phyloP scores from a whole-genome alignment of 2,113 vertebrate genomes.

The Toxostoma redivivum region DNA sequence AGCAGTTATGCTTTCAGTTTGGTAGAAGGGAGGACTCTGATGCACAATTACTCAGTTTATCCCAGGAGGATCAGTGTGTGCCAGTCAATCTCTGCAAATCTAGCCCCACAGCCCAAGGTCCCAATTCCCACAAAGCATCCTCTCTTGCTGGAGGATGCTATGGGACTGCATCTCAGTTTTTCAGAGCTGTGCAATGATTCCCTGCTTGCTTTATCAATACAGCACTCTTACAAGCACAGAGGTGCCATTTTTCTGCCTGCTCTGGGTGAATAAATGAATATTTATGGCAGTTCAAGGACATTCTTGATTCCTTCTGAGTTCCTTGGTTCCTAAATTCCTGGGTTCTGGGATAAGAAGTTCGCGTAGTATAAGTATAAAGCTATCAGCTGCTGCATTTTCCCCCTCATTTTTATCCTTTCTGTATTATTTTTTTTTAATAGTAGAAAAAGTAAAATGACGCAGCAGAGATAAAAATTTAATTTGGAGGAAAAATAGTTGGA shows the following conservation, averaged over 20 bases:
- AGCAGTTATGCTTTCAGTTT: background rate
- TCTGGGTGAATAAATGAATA: background rate
- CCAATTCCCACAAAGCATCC: background rate
- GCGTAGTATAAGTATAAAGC: background rate
- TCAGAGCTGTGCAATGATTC: background rate
- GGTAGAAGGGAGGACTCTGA: background rate
- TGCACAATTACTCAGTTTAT: background rate
- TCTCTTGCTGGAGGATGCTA: background rate
- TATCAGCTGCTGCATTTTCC: background rate
- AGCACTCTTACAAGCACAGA: background rate
- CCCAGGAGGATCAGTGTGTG: background rate
- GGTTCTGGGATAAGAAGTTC: background rate
- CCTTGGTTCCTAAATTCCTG: background rate
- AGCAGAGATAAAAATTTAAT: conserved; percentile 20
- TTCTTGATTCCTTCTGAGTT: background rate
- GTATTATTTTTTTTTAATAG: background rate
- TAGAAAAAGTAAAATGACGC: background rate
- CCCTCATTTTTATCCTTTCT: background rate
- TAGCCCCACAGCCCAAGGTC: background rate
- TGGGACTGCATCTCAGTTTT: background rate
- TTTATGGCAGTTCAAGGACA: background rate
- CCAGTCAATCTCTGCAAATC: background rate
- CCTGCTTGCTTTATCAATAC: background rate
- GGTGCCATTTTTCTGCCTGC: background rate
- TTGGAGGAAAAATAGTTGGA: background rate